Evolutionary conservation across 2,113 vertebrate species (phyloP).

Genomic region (Pyxicephalus adspersus): DNA sequence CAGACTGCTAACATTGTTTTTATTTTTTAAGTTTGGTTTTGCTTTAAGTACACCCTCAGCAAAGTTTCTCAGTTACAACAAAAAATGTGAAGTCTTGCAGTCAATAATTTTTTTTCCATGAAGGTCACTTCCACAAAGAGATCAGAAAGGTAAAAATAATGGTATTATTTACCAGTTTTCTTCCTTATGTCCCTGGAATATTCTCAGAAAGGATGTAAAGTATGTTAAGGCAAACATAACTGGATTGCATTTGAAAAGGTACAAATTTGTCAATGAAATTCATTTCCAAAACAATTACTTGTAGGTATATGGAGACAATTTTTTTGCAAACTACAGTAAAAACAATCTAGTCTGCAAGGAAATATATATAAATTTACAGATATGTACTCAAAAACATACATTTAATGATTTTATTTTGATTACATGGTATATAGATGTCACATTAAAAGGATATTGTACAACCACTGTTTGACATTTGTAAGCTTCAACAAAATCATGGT

Average conservation of each 20-base stretch:
- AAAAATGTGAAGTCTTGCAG: too few relatives aligned
- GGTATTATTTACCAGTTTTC: constrained; percentile 90
- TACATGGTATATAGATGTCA: background rate
- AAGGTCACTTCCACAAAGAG: too few relatives aligned
- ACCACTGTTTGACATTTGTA: constrained; percentile 96
- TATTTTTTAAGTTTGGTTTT: too few relatives aligned
- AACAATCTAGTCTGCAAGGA: background rate
- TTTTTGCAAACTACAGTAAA: background rate
- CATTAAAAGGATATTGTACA: constrained; percentile 93
- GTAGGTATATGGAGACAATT: background rate
- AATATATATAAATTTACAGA: background rate
- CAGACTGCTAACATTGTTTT: too few relatives aligned
- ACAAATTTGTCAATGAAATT: background rate
- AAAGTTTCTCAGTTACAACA: too few relatives aligned
- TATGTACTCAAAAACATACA: background rate
- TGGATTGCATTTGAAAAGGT: background rate
- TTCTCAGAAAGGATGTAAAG: constrained; percentile 87
- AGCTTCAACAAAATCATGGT: constrained; percentile 95
- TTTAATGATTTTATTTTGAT: background rate
- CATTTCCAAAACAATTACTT: background rate
- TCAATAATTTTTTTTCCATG: too few relatives aligned
- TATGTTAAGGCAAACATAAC: constrained; percentile 73
- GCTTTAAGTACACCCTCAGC: too few relatives aligned
- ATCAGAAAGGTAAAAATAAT: background rate
- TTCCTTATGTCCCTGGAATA: constrained; percentile 96